Evolutionary conservation across 2,113 vertebrate genomes (phyloP), one percentile per base, ranked within the genome.

Genomic region (Chauna torquata): DNA sequence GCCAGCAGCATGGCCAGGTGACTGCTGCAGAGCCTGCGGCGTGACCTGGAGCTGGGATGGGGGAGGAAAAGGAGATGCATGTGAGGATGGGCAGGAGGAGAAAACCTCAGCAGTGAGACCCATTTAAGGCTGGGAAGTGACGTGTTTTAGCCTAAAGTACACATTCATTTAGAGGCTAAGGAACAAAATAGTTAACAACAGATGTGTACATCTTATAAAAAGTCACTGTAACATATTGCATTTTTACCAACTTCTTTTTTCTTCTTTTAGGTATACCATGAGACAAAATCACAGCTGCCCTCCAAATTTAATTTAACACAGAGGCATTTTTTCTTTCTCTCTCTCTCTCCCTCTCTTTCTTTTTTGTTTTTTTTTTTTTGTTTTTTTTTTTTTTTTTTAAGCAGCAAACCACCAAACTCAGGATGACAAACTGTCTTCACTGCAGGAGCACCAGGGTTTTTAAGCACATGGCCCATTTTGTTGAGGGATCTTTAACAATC

Each of bases 1-100:
- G 17, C 9, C 23, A 44, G 30, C 7, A 34, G 0, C 2, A 2
- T 4, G 19, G 27, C 9, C 8, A 13, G 11, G 10, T 25, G 77
- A 28, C 54, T 40, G 19, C 34, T 89, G 4, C 22, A 17, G 72
- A 74, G 34, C n/a, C 22, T 34, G 61, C 70, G 28, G 49, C 42
- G 23, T 9, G 23, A 44, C 3, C 32, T 23, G 36, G 49, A 66
- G 28, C 11, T 38, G 44, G 12, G 9, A 23, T 3, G 1, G 0
- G 18, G 32, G 19, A 64, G 12, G 4, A 28, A 22, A 81, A 72
- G 23, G 12, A 3, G 4, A 25, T 38, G 7, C 13, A 7, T 11
- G 30, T 15, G 27, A 83, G 8, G 11, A 16, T 58, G 18, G 55
- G 27, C 62, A 8, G 0, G 1, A 13, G 3, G 3, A 83, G 28